These are phyloP conservation scores for Poeciliopsis presidionis DNA, from an alignment of 2,797 vertebrate genomes.

Conservation along the genomic window DNA sequence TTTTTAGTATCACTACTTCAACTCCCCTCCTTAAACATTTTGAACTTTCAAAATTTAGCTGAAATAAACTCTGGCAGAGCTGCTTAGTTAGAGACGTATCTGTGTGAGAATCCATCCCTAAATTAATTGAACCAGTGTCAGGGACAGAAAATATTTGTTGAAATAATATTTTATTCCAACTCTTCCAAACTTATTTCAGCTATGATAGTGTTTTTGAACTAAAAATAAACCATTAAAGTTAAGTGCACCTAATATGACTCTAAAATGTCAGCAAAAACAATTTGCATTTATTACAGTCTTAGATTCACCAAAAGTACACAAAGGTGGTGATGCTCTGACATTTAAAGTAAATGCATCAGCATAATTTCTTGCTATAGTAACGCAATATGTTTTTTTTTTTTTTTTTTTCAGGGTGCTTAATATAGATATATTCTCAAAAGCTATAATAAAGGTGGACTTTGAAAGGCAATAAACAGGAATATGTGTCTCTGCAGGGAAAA, in stretches of 20 bases:
- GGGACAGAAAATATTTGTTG: background rate
- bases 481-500: background rate
- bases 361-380: conserved; percentile 2
- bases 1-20: background rate
- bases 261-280: conserved; percentile 4
- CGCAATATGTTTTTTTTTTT: background rate
- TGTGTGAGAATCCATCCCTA: background rate
- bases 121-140: background rate
- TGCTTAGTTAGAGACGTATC: background rate
- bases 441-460: background rate
- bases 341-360: conserved; percentile 9
- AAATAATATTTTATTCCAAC: background rate
- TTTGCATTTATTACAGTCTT: background rate
- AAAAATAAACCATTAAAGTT: background rate
- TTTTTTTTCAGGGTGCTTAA: background rate
- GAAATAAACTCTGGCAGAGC: background rate
- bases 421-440: background rate
- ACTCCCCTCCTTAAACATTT: background rate
- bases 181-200: background rate
- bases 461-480: background rate
- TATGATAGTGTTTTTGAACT: background rate
- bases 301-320: conserved; percentile 4
- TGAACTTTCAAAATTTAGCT: background rate
- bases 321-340: conserved; percentile 1
- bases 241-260: conserved; percentile 7